Evolutionary conservation across 2,888 invertebrate species (phyloP), one percentile per base, ranked within the genome.

Genomic region (Eremobia ochroleuca): DNA sequence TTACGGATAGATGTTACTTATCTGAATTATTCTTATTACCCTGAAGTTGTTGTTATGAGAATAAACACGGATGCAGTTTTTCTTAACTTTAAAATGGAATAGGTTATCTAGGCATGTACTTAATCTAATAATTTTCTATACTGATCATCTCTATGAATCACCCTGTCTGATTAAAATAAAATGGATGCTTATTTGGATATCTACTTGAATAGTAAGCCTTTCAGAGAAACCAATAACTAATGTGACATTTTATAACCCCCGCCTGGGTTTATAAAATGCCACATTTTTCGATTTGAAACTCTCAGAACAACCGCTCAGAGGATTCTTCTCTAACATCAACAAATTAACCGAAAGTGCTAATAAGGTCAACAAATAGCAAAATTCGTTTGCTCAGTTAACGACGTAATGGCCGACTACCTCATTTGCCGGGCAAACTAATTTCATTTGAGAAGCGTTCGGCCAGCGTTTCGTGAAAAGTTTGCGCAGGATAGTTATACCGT

Each of bases 341-440:
- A 81, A 75, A 79, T 65, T 73, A 85, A 52, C 59, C 15, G 31
- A 66, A 81, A 84, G 46, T 76, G 77, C 69, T 83, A 73, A 81
- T 83, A 81, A 83, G 66, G 69, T 81, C 77, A 80, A 84, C 76
- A 83, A 77, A 77, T 84, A 71, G 40, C 84, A 55, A 71, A 82
- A 76, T 83, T 83, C 37, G 85, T 85, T 83, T 81, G 77, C 83
- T 34, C 73, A 59, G 69, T 72, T 67, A 83, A 77, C 70, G 72
- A 81, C 69, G 85, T 81, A 81, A 83, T 81, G 66, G 81, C 49
- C 37, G 64, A 69, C 81, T 72, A 76, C 68, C 82, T 85, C 76
- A 72, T 84, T 81, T 80, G 43, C 72, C 49, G 85, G 68, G 81
- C 76, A 81, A 82, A 85, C 85, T 84, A 84, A 83, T 80, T 84